Base-by-base conservation (phyloP, 2,888 invertebrate species). In the Mactromeris polynyma region DNA sequence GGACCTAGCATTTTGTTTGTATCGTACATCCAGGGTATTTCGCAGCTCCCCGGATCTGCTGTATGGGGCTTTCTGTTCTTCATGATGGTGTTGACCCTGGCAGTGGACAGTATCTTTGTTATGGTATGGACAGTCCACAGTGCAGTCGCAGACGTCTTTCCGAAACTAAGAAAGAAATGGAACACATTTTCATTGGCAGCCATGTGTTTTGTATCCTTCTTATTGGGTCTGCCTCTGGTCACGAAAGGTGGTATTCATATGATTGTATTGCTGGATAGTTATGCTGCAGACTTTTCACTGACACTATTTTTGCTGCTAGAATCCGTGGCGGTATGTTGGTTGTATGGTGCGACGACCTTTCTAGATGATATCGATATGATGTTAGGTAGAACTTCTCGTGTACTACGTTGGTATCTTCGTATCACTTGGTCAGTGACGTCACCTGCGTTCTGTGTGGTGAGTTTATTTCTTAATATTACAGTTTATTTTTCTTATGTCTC, bases 221-320 rank as follows among this genome's bases (percentile, higher is more conserved):
- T 90, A 14, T 46, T 90, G 9, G 85, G 90, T 7, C 46, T 90
- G 11, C 90, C 90, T 4, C 85, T 86, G 19, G 84, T 88, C 0
- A 90, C 90, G 11, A 26, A 94, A 91, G 95, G 94, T 3, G 95
- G 95, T 36, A 93, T 94, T 40, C 94, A 95, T 81, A 91, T 94
- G 19, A 91, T 94, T n/a, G 90, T 93, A 11, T 58, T 95, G 4
- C 92, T 95, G 93, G 94, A 94, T 78, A 88, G 89, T n/a, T 93
- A 96, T 94, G 94, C 93, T 84, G 93, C 94, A 0, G 94, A 94
- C 81, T 95, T 95, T 89, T 90, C 94, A 3, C 89, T 95, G 11
- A 89, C 98, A 0, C 98, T 98, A 96, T 97, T 98, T 91, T 97
- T 98, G 0, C 97, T 98, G 40, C 96, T 97, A 64, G 98, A 98